Evolutionary conservation across 2,888 invertebrate species (phyloP).

Genomic region (Acleris sparsana): DNA sequence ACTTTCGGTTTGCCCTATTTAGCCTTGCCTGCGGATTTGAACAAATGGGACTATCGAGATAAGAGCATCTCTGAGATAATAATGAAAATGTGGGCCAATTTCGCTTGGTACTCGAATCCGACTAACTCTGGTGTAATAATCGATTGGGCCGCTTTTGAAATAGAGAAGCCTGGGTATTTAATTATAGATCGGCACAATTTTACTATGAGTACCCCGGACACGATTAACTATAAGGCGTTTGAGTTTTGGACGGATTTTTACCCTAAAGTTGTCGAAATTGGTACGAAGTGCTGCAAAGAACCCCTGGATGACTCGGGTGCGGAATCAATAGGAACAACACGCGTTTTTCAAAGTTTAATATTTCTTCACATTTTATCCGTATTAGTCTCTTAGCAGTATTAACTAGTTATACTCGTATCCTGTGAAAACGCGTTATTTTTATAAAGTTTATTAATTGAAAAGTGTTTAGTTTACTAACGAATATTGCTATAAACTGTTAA

Average conservation of each 20-base stretch:
- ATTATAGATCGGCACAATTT: slow-evolving; percentile 89
- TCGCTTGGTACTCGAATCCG: slow-evolving; percentile 89
- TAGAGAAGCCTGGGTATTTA: slow-evolving; percentile 87
- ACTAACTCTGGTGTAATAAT: slow-evolving; percentile 88
- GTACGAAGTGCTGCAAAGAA: slow-evolving; percentile 89
- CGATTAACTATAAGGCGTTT: slow-evolving; percentile 89
- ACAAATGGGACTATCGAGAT: slow-evolving; percentile 90
- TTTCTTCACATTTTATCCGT: slow-evolving; percentile 56
- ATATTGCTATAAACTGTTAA: slow-evolving; percentile 44
- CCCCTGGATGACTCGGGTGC: slow-evolving; percentile 70
- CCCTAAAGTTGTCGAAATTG: slow-evolving; percentile 88
- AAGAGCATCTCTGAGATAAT: slow-evolving; percentile 90
- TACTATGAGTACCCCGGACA: slow-evolving; percentile 87
- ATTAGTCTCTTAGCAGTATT: slow-evolving; percentile 56
- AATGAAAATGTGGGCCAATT: slow-evolving; percentile 92
- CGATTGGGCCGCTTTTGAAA: slow-evolving; percentile 89
- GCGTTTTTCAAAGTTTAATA: slow-evolving; percentile 56
- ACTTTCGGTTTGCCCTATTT: slow-evolving; percentile 92
- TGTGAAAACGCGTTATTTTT: slow-evolving; percentile 68
- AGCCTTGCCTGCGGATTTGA: slow-evolving; percentile 81
- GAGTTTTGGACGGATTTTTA: slow-evolving; percentile 94
- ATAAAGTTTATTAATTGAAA: slow-evolving; percentile 67
- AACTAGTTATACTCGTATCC: slow-evolving; percentile 31
- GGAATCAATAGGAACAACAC: slow-evolving; percentile 49
- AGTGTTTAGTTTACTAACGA: slow-evolving; percentile 60